Conservation (phyloP, 2,113 vertebrate genomes). For the Boulengeromyrus knoepffleri region DNA sequence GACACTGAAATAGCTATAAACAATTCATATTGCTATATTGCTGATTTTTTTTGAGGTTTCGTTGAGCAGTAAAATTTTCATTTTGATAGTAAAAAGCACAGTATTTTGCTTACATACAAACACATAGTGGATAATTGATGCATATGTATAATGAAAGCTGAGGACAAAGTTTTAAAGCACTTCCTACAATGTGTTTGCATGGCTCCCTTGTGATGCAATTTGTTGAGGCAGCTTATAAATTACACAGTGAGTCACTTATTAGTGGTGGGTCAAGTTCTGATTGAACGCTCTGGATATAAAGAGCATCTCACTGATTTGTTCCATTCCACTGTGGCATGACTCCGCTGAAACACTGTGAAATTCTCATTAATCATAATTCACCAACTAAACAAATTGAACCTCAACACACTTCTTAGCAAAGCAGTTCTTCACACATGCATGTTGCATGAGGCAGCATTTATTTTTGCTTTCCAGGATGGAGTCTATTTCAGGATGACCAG, state of each 20-base stretch:
- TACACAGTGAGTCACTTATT: conserved; percentile 51
- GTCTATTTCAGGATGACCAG: background rate
- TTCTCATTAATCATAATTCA: conserved; percentile 42
- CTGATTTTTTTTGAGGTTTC: background rate
- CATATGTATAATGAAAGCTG: background rate
- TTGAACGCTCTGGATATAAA: conserved; percentile 56
- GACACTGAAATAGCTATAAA: background rate
- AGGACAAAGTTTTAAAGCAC: background rate
- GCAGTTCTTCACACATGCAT: background rate
- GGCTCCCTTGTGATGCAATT: conserved; percentile 43
- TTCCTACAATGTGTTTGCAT: background rate
- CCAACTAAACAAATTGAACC: conserved; percentile 13
- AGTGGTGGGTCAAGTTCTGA: conserved; percentile 47
- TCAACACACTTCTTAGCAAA: background rate
- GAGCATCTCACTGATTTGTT: conserved; percentile 45
- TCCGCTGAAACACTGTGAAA: conserved; percentile 28
- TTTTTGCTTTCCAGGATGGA: background rate
- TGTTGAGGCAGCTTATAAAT: conserved; percentile 54
- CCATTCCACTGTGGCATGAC: conserved; percentile 34
- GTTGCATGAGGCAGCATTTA: background rate
- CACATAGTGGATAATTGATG: background rate
- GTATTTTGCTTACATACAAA: background rate
- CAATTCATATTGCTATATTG: background rate
- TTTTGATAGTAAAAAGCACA: background rate
- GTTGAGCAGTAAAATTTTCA: background rate